Evolutionary conservation across 2,797 vertebrate species (phyloP), one percentile per base, ranked within the genome.

Genomic region (Manis pentadactyla): DNA sequence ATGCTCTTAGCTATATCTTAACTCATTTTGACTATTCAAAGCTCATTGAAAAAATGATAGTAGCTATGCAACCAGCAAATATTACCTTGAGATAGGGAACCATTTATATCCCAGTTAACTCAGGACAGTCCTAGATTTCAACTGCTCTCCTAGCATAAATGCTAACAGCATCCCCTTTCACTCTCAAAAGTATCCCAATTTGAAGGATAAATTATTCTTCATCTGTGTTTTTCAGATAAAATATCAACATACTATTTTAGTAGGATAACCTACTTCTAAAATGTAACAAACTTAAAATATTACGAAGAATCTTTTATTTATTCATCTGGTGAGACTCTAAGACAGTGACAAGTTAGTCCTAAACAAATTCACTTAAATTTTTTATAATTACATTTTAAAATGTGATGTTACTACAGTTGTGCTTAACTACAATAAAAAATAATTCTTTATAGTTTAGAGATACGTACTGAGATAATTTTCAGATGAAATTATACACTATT

Each of bases 401-500:
- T 53, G 21, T 71, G 61, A 57, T 74, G 29, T 29, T 46, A 74
- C 57, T 74, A 81, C 27, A 25, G 42, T 81, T 81, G 34, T 83
- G 46, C n/a, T 93, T 57, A 88, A 64, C 31, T 75, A 55, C 17
- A 81, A 88, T 3, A 64, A 55, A 21, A 79, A 81, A 49, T 46
- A 46, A 46, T 46, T n/a, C 64, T 89, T 75, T 59, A 57, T 14
- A 66, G 31, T 37, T 68, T 77, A 77, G 34, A 68, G 87, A 75
- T 75, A 77, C 69, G 66, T 90, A 66, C 4, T 77, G 51, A 94
- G 84, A 94, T 75, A 90, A 90, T 84, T 59, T 83, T 83, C 61
- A 94, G 37, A 75, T 59, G 59, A 75, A 87, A 84, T 63, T 82
- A 74, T 34, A 88, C 57, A 57, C 77, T 63, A 71, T 27, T 94